These are phyloP conservation scores for Drosophila paulistorum DNA, from an alignment of 1,140 invertebrate genomes.

Conservation along the genomic window DNA sequence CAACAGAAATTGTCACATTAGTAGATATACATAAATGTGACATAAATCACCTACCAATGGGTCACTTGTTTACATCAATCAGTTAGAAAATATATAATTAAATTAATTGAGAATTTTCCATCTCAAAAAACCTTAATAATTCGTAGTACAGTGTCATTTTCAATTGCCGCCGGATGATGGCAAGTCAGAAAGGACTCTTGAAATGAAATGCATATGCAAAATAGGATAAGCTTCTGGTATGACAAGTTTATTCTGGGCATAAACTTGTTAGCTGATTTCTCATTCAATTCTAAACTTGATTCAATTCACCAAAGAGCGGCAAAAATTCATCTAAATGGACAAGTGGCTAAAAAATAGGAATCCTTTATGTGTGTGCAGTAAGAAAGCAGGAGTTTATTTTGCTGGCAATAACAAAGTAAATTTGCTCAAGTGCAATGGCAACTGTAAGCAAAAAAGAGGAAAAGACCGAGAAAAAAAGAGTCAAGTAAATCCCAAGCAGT, in stretches of 20 bases:
- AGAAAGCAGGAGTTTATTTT: conserved; percentile 11
- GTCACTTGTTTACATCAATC: no score
- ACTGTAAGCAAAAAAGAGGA: conserved; percentile 54
- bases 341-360: conserved; percentile 3
- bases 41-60: no score
- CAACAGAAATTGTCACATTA: background rate
- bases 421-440: conserved; percentile 78
- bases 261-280: conserved; percentile 6
- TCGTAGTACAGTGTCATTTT: background rate
- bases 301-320: conserved; percentile 5
- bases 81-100: no score
- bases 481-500: conserved; percentile 60
- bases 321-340: background rate
- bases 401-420: conserved; percentile 73
- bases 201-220: conserved; percentile 8
- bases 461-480: conserved; percentile 52
- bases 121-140: background rate
- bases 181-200: background rate
- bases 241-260: conserved; percentile 7
- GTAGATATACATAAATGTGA: no score
- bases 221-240: conserved; percentile 2
- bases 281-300: conserved; percentile 5
- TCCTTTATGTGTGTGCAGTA: background rate
- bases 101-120: no score
- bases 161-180: background rate